These are phyloP conservation scores for Brachionus koreanus DNA, from an alignment of 1,140 invertebrate genomes.

Conservation along the genomic window DNA sequence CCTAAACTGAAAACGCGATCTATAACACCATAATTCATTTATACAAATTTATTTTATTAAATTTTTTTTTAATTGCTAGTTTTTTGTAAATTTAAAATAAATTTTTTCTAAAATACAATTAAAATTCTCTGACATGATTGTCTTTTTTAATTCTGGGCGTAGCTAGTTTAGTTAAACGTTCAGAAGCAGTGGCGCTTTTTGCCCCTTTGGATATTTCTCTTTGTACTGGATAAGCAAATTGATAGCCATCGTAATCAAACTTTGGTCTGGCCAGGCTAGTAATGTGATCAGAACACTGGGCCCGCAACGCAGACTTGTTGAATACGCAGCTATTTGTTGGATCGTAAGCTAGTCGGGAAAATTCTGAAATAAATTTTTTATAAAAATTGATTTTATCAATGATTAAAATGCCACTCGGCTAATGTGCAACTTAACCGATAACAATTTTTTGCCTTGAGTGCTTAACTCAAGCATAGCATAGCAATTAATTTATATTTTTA, in stretches of 20 bases:
- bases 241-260: conserved; percentile 5
- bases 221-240: conserved; percentile 18
- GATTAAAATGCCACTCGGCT: neutral
- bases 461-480: neutral
- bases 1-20: conserved; percentile 17
- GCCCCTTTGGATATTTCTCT: neutral
- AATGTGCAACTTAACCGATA: neutral
- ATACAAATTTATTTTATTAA: neutral
- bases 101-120: neutral
- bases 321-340: conserved; percentile 33
- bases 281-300: neutral
- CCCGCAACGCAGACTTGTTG: neutral
- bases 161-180: neutral
- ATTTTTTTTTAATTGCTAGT: neutral
- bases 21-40: conserved; percentile 20
- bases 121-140: conserved; percentile 9
- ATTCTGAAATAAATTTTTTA: conserved; percentile 11
- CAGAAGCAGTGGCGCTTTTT: neutral
- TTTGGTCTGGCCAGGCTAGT: neutral
- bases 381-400: neutral
- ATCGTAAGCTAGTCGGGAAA: conserved; percentile 16
- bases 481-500: neutral
- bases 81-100: conserved; percentile 1
- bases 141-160: conserved; percentile 35
- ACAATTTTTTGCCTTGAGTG: neutral